Evolutionary conservation across 2,797 vertebrate species (phyloP).

Genomic region (Acrocephalus scirpaceus): DNA sequence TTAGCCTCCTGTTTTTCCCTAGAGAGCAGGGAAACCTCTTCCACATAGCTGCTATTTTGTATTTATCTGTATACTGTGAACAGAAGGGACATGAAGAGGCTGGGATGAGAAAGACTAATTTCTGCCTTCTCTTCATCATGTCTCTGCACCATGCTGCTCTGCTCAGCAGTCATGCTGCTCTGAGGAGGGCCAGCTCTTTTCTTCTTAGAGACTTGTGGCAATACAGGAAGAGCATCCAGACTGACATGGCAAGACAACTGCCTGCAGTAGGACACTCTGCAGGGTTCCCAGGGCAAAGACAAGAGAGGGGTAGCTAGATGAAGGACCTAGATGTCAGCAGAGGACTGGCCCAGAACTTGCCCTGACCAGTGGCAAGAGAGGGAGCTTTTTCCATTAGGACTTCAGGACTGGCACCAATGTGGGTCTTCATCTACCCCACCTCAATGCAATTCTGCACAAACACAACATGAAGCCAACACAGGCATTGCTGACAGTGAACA

Average conservation of each 20-base stretch:
- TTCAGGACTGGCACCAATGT: accelerated
- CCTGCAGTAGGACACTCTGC: too few relatives aligned
- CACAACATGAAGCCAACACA: accelerated
- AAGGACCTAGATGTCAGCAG: not conserved
- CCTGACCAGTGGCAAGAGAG: not conserved
- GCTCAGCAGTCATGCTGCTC: not conserved
- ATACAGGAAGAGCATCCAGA: not conserved
- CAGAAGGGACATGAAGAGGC: not conserved
- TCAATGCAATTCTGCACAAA: accelerated
- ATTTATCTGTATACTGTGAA: not conserved
- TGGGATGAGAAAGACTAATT: not conserved
- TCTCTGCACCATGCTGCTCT: not conserved
- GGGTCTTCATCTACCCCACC: accelerated
- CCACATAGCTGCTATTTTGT: not conserved
- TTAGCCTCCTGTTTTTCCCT: not conserved
- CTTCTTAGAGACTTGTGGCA: not conserved
- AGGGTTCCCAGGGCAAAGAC: not conserved
- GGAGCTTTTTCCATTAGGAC: accelerated
- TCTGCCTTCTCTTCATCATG: not conserved
- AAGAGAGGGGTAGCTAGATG: not conserved
- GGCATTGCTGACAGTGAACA: not conserved
- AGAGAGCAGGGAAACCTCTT: not conserved
- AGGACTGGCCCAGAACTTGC: not conserved
- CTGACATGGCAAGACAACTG: not conserved
- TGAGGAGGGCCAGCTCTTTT: not conserved